Conservation (phyloP, 2,797 vertebrate species). For the Bucorvus abyssinicus region DNA sequence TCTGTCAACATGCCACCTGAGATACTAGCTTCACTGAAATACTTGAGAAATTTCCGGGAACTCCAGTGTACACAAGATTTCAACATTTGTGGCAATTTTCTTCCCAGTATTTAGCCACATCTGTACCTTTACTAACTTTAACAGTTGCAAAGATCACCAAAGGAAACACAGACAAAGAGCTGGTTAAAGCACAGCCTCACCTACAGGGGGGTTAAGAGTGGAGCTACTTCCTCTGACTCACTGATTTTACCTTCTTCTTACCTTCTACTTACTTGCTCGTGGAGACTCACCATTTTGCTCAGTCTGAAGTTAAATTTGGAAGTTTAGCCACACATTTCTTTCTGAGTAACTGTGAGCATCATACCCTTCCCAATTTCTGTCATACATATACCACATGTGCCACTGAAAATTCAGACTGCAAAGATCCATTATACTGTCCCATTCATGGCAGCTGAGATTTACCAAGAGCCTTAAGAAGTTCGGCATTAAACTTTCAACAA, state of each 20-base stretch:
- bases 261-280: background rate
- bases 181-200: background rate
- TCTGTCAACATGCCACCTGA: background rate
- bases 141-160: background rate
- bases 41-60: background rate
- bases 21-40: background rate
- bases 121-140: background rate
- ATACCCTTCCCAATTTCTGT: background rate
- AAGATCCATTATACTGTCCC: background rate
- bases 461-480: background rate
- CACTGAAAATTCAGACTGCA: background rate
- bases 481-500: slow-evolving; percentile 5
- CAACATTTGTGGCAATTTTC: background rate
- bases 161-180: background rate
- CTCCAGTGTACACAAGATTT: background rate
- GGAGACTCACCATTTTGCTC: background rate
- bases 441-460: background rate
- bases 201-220: background rate
- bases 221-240: background rate
- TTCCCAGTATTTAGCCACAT: background rate
- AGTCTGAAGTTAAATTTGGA: background rate
- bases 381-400: background rate
- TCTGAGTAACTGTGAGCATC: background rate
- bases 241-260: background rate
- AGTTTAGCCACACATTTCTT: background rate